phyloP scores from a whole-genome alignment of 2,888 invertebrate genomes.

The Tiphia femorata region DNA sequence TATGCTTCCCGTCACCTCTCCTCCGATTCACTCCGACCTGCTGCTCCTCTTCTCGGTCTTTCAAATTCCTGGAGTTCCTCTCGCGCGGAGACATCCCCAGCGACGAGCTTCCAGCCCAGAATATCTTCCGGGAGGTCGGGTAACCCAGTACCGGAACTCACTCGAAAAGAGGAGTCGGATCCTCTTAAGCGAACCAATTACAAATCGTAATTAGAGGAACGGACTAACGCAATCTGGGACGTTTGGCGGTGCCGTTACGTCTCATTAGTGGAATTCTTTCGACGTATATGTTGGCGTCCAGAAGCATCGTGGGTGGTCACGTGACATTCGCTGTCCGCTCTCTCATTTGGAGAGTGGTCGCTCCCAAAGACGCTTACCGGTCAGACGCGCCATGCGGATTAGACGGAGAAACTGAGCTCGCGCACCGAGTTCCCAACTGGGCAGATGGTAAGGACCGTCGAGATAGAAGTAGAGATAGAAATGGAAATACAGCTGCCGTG shows the following conservation, averaged over 20 bases:
- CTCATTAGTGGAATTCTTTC: conserved; percentile 29
- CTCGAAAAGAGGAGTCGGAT: background rate
- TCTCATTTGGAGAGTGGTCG: conserved; percentile 26
- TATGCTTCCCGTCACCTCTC: too few species aligned
- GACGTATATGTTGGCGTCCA: conserved; percentile 1
- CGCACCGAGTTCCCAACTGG: too few species aligned
- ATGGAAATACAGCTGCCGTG: background rate
- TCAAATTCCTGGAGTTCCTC: too few species aligned
- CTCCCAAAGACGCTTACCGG: conserved; percentile 23
- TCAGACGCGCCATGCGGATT: conserved; percentile 10
- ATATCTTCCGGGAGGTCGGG: background rate
- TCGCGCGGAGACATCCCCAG: too few species aligned
- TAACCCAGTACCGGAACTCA: background rate
- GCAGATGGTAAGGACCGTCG: too few species aligned
- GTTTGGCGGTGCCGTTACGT: conserved; percentile 5
- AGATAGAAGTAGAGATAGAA: background rate
- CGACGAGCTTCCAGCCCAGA: too few species aligned
- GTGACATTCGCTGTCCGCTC: conserved; percentile 10
- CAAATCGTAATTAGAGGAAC: conserved; percentile 35
- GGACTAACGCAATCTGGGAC: conserved; percentile 2
- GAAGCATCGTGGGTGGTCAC: too few species aligned
- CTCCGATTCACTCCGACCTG: too few species aligned
- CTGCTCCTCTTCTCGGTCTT: too few species aligned
- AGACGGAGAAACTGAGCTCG: conserved; percentile 12
- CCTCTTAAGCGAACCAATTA: conserved; percentile 31